phyloP scores from a whole-genome alignment of 2,888 invertebrate genomes.

The Tetheella fluctuosa region DNA sequence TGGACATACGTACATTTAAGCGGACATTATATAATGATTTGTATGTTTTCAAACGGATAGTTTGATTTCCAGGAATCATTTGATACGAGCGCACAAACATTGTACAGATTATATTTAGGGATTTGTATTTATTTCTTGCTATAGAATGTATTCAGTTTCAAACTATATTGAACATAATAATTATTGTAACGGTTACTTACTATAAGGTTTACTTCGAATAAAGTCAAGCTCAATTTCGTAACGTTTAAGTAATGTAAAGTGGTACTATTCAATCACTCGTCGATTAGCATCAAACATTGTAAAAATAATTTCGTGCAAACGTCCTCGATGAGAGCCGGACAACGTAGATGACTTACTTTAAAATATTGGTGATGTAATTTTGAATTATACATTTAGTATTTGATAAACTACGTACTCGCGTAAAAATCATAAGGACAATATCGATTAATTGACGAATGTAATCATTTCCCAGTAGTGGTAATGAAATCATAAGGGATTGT shows the following conservation, averaged over 20 bases:
- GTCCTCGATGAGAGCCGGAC: conserved; percentile 77
- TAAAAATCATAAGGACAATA: conserved; percentile 84
- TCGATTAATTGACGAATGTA: conserved; percentile 79
- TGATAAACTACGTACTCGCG: conserved; percentile 81
- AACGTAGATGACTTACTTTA: conserved; percentile 66
- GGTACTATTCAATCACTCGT: conserved; percentile 65
- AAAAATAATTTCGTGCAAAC: conserved; percentile 70
- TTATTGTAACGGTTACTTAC: conserved; percentile 53
- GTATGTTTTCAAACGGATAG: conserved; percentile 59
- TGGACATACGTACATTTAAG: conserved; percentile 62
- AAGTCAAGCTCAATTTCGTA: conserved; percentile 82
- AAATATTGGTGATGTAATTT: conserved; percentile 63
- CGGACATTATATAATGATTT: conserved; percentile 58
- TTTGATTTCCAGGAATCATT: conserved; percentile 72
- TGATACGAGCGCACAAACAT: conserved; percentile 81
- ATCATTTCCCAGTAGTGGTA: conserved; percentile 71
- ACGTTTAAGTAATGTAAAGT: conserved; percentile 72
- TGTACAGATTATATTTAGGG: conserved; percentile 72
- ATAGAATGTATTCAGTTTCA: conserved; percentile 56
- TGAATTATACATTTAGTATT: conserved; percentile 78
- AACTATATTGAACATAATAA: conserved; percentile 45
- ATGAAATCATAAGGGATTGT: conserved; percentile 66
- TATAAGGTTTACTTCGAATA: conserved; percentile 78
- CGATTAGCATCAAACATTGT: conserved; percentile 62
- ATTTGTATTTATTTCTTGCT: conserved; percentile 61